Evolutionary conservation across 2,113 vertebrate species (phyloP).

Genomic region (Turdus rufiventris): DNA sequence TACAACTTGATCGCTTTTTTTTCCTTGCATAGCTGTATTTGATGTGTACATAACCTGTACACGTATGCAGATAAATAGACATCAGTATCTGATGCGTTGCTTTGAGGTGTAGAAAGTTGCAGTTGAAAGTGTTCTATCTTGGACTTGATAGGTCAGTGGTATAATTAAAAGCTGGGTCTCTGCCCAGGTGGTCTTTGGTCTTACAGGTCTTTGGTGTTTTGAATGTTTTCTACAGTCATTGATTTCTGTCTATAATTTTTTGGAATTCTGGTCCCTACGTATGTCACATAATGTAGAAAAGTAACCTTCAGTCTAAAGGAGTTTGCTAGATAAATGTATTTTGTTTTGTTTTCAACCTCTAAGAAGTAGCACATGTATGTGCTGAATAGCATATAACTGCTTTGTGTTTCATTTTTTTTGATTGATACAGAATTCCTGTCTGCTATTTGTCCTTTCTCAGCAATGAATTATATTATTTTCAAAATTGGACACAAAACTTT

Average conservation of each 20-base stretch:
- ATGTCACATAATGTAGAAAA: not conserved
- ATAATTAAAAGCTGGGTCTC: not conserved
- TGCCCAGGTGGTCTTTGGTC: not conserved
- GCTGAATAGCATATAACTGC: not conserved
- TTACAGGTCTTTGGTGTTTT: not conserved
- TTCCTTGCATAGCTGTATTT: not conserved
- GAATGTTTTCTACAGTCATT: not conserved
- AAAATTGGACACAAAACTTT: not conserved
- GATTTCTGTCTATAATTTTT: not conserved
- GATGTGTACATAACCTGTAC: not conserved
- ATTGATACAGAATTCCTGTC: not conserved
- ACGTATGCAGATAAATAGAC: fast-evolving
- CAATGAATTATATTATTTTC: not conserved
- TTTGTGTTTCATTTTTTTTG: not conserved
- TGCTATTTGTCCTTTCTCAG: not conserved
- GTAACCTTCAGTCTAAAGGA: not conserved
- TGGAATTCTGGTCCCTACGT: fast-evolving
- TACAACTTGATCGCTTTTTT: not conserved
- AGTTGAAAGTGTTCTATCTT: not conserved
- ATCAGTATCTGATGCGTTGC: not conserved
- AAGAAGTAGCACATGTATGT: not conserved
- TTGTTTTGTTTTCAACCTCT: not conserved
- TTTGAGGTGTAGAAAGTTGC: not conserved
- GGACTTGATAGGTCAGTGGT: not conserved
- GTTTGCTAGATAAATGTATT: not conserved